phyloP scores from a whole-genome alignment of 53 echinoderm and acorn worm species.

The Antedon mediterranea region DNA sequence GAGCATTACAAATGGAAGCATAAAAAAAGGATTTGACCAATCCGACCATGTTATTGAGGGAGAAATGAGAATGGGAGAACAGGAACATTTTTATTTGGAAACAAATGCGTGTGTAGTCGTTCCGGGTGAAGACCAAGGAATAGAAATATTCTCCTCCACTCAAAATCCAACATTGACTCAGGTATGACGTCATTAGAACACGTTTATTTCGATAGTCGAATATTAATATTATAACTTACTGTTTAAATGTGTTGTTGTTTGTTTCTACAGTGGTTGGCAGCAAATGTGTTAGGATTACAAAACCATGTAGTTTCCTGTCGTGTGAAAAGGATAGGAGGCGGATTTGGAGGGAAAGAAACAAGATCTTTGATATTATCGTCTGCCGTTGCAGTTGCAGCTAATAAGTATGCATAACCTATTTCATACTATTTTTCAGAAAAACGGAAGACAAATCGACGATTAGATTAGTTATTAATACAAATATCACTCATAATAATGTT shows the following conservation, averaged over 20 bases:
- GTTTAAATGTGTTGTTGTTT: too few relatives aligned
- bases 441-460: too few relatives aligned
- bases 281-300: constrained; percentile 44
- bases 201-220: too few relatives aligned
- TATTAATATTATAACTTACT: too few relatives aligned
- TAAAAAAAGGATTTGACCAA: constrained; percentile 33
- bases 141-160: constrained; percentile 43
- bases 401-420: too few relatives aligned
- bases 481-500: too few relatives aligned
- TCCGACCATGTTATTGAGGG: constrained; percentile 68
- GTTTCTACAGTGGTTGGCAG: too few relatives aligned
- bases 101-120: constrained; percentile 38
- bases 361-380: constrained; percentile 19
- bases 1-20: constrained; percentile 29
- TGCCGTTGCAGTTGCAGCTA: constrained; percentile 60
- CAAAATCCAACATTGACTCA: constrained; percentile 40
- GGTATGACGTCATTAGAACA: constrained; percentile 27
- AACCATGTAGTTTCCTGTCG: constrained; percentile 29
- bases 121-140: constrained; percentile 60
- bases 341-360: constrained; percentile 68
- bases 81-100: constrained; percentile 92
- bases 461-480: too few relatives aligned
- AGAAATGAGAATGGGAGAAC: constrained; percentile 56
- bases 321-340: constrained; percentile 65
- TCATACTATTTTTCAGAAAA: too few relatives aligned